Evolutionary conservation across 2,888 invertebrate genomes (phyloP).

Genomic region (Bombylius major): DNA sequence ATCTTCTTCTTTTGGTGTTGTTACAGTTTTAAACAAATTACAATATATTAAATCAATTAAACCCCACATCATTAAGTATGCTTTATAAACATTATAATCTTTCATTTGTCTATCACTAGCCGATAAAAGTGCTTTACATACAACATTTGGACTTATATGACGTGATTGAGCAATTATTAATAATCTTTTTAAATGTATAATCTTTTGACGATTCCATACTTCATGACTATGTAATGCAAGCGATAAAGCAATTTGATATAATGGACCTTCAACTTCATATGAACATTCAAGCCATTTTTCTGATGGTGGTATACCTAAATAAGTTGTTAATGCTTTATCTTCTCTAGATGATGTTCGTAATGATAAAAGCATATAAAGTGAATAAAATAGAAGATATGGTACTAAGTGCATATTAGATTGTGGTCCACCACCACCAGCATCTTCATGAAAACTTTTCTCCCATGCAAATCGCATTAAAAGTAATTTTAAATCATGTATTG

Average conservation of each 20-base stretch:
- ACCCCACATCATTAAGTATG: conserved; percentile 72
- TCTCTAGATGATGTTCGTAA: conserved; percentile 66
- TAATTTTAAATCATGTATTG: conserved; percentile 87
- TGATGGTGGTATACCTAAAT: conserved; percentile 49
- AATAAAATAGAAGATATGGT: conserved; percentile 88
- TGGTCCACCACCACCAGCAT: conserved; percentile 93
- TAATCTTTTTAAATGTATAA: conserved; percentile 63
- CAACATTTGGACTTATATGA: conserved; percentile 46
- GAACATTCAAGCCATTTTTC: conserved; percentile 65
- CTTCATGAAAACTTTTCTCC: conserved; percentile 93
- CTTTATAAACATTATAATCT: conserved; percentile 72
- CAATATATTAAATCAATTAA: conserved; percentile 74
- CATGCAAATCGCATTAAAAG: conserved; percentile 78
- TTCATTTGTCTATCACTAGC: conserved; percentile 41
- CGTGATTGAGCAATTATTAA: conserved; percentile 68
- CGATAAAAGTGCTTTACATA: conserved; percentile 39
- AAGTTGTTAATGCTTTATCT: conserved; percentile 60
- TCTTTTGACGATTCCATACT: conserved; percentile 60
- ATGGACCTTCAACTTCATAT: conserved; percentile 82
- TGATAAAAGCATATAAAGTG: conserved; percentile 87
- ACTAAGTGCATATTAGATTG: conserved; percentile 95
- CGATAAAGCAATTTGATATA: conserved; percentile 76
- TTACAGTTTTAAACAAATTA: conserved; percentile 73
- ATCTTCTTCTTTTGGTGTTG: conserved; percentile 62
- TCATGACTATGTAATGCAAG: conserved; percentile 64